These are phyloP conservation scores for Cuniculus paca DNA, from an alignment of 2,797 vertebrate genomes.

Conservation along the genomic window DNA sequence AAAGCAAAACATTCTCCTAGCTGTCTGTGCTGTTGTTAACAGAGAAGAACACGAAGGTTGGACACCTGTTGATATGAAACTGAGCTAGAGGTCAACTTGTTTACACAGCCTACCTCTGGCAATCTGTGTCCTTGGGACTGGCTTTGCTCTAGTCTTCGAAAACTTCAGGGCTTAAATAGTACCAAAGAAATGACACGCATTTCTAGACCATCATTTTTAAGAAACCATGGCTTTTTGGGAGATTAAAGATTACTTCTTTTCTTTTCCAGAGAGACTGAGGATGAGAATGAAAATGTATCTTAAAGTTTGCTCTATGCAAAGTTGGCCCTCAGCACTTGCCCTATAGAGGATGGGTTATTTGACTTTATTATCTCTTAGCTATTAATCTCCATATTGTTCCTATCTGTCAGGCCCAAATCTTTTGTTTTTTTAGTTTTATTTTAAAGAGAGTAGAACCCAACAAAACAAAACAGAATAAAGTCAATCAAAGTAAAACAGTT, in stretches of 20 bases:
- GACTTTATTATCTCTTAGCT: neutral
- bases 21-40: neutral
- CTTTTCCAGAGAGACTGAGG: neutral
- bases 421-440: no score
- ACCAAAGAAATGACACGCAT: conserved; percentile 30
- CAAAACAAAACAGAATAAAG: no score
- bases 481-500: no score
- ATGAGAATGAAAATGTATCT: neutral
- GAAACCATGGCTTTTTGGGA: conserved; percentile 8
- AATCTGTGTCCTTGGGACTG: neutral
- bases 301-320: neutral
- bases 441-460: no score
- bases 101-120: neutral
- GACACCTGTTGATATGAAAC: neutral
- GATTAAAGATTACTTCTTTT: neutral
- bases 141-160: neutral
- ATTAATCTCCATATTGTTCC: neutral
- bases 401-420: neutral
- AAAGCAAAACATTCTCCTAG: neutral
- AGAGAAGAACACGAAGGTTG: neutral
- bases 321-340: neutral
- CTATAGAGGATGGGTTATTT: neutral
- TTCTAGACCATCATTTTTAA: neutral
- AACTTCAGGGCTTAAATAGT: conserved; percentile 31
- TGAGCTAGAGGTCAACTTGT: neutral